Evolutionary conservation across 2,888 invertebrate genomes (phyloP).

Genomic region (Amiota mariae): DNA sequence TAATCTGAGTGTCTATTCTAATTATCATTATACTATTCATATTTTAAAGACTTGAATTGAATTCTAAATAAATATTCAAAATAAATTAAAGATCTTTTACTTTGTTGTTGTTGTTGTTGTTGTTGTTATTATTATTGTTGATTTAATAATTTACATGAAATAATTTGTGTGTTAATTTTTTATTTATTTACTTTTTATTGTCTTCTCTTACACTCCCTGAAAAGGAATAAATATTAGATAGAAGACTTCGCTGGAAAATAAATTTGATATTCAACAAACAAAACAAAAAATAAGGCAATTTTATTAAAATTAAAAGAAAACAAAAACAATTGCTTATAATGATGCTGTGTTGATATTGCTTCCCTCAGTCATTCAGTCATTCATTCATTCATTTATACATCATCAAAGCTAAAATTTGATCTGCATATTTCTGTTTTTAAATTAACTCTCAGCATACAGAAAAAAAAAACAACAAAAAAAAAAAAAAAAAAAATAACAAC

Average conservation of each 20-base stretch:
- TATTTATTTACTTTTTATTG: too few relatives aligned
- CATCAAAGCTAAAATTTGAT: constrained; percentile 49
- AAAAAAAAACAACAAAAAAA: constrained; percentile 29
- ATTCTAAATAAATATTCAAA: too few relatives aligned
- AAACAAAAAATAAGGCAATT: constrained; percentile 30
- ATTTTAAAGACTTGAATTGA: too few relatives aligned
- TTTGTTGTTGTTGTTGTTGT: too few relatives aligned
- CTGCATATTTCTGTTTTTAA: constrained; percentile 56
- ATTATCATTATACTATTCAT: too few relatives aligned
- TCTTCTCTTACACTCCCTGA: too few relatives aligned
- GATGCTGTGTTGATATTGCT: constrained; percentile 38
- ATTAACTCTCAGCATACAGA: constrained; percentile 39
- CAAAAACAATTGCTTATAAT: constrained; percentile 48
- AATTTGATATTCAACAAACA: too few relatives aligned
- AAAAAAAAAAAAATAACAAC: constrained; percentile 27
- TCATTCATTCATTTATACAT: constrained; percentile 30
- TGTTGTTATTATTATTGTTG: too few relatives aligned
- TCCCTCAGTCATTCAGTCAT: constrained; percentile 5
- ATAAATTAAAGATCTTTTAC: too few relatives aligned
- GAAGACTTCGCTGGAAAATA: constrained; percentile 10
- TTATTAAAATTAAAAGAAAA: constrained; percentile 57
- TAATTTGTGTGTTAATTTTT: too few relatives aligned
- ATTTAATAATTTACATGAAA: too few relatives aligned
- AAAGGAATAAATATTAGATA: neutral
- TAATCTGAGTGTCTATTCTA: too few relatives aligned